A percentile compares a stretch with the other conserved stretches of the same genome.
phyloP scores from a whole-genome alignment of 1,140 invertebrate genomes.

The Rhyacophila brunnea region DNA sequence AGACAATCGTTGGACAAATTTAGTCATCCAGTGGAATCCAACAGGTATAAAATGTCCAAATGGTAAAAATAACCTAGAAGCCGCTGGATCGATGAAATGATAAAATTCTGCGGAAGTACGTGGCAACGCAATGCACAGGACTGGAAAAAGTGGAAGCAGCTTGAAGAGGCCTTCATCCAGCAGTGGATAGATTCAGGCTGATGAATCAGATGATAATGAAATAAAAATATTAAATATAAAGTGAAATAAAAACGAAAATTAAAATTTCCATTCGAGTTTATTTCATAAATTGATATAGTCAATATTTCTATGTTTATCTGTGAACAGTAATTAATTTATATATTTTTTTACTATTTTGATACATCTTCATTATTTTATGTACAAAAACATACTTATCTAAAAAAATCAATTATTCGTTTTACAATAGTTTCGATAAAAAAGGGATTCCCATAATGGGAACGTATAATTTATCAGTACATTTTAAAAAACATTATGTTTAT shows the following conservation, averaged over 20 bases:
- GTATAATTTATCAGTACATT: constrained; percentile 23
- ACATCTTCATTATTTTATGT: constrained; percentile 17
- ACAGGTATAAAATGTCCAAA: no score
- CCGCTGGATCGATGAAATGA: no score
- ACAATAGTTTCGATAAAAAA: not conserved
- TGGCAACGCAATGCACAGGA: no score
- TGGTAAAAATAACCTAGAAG: no score
- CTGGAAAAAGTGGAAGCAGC: no score
- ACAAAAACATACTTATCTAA: constrained; percentile 15
- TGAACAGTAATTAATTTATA: constrained; percentile 11
- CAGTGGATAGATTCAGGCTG: no score
- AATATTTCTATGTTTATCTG: constrained; percentile 11
- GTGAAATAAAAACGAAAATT: not conserved
- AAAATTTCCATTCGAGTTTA: constrained; percentile 7
- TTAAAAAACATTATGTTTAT: not conserved
- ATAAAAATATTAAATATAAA: no score
- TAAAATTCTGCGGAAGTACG: no score
- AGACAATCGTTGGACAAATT: no score
- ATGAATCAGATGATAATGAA: no score
- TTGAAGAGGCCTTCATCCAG: no score
- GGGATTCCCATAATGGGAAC: not conserved
- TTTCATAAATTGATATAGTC: constrained; percentile 15
- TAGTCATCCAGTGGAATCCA: no score
- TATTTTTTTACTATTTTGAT: not conserved
- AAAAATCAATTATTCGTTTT: not conserved